Base-by-base conservation (phyloP, 1,140 invertebrate genomes). In the Amphibalanus amphitrite region DNA sequence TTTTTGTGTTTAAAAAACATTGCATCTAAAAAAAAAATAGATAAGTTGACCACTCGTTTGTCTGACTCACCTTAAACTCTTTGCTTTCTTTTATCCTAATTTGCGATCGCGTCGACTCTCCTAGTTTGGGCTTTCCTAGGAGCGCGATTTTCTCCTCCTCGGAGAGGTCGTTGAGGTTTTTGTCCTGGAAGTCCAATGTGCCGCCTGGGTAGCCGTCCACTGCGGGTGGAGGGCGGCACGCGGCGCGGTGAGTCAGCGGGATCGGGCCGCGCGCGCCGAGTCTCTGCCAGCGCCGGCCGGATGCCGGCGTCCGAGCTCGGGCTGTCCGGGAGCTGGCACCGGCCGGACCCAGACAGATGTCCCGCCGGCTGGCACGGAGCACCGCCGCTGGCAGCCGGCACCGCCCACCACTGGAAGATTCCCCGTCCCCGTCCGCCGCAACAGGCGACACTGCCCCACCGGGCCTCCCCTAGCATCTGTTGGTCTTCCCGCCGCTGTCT, bases 31-130 rank as follows among this genome's bases (percentile, higher is more conserved):
- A n/a, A n/a, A n/a, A n/a, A 3, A 30, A 71, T 71, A 69, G 28
- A 71, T 69, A 67, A 30, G 38, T 28, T 69, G 33, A 71, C 29
- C 71, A 68, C 13, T 26, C 69, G 23, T 40, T 38, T 59, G 28
- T 40, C 59, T 71, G 33, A 23, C n/a, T 59, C 77, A 95, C 93
- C 88, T 97, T 98, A 82, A 98, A 98, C 82, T 98, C 96, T 80
- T 95, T 93, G 82, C 93, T 97, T 80, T 99, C 96, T 78, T 93
- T 95, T 77, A 99, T 91, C 75, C 90, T 86, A 74, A 98, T 86
- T 82, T 91, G 88, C 69, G 91, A 88, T 75, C 88, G 86, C 73
- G 85, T 87, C 77, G 90, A 85, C 72, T 95, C 92, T 13, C 95
- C 95, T 67, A 94, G 83, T 75, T 89, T 86, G 8, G 97, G 96